These are phyloP conservation scores for Hypsibius dujardini DNA, from an alignment of 1,140 invertebrate genomes.

Conservation along the genomic window DNA sequence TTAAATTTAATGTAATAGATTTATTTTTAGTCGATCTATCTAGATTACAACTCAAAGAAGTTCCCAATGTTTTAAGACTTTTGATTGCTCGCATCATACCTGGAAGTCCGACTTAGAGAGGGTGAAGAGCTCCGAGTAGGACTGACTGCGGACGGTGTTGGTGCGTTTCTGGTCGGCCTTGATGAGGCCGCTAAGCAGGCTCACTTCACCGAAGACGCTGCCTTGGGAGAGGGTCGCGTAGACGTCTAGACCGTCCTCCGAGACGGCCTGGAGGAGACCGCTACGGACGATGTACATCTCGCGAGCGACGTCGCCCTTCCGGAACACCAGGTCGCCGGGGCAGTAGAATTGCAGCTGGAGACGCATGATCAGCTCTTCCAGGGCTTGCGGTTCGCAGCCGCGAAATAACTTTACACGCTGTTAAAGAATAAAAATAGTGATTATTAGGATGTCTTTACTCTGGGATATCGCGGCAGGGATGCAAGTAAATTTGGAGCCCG, in stretches of 20 bases:
- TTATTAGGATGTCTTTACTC: too few relatives aligned
- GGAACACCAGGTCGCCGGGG: conserved; percentile 82
- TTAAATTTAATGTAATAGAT: too few relatives aligned
- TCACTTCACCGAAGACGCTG: conserved; percentile 14
- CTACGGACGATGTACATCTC: conserved; percentile 98
- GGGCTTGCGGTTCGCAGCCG: conserved; percentile 15
- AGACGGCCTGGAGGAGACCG: conserved; percentile 77
- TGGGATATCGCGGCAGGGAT: too few relatives aligned
- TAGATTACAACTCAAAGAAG: too few relatives aligned
- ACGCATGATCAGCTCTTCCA: conserved; percentile 15
- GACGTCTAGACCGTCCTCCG: not conserved
- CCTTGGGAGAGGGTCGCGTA: conserved; percentile 7
- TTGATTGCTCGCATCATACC: too few relatives aligned
- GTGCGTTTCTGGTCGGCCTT: conserved; percentile 44
- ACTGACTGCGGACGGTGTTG: conserved; percentile 81
- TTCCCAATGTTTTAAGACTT: too few relatives aligned
- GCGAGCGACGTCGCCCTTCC: conserved; percentile 77
- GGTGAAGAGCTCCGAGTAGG: conserved; percentile 85
- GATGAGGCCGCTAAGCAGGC: not conserved
- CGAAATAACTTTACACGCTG: conserved; percentile 9
- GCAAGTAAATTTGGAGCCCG: too few relatives aligned
- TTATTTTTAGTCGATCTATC: too few relatives aligned
- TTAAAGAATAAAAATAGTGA: not conserved
- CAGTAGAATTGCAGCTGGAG: conserved; percentile 48
- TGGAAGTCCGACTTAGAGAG: conserved; percentile 76